These are phyloP conservation scores for Synanthedon andrenaeformis DNA, from an alignment of 2,888 invertebrate genomes.

Conservation along the genomic window DNA sequence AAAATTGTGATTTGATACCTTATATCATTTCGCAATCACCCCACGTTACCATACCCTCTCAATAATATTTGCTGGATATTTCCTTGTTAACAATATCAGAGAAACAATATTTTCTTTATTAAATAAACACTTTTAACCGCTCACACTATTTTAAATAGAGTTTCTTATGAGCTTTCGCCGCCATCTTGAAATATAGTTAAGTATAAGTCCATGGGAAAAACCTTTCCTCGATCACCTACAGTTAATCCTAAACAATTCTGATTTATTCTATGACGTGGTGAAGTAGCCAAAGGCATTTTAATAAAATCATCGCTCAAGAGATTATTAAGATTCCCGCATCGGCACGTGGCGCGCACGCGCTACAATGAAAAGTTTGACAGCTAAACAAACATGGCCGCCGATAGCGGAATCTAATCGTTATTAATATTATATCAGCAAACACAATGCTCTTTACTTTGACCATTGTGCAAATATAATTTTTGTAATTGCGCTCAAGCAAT, in stretches of 20 bases:
- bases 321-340: constrained; percentile 43
- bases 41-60: constrained; percentile 15
- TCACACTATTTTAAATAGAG: too few species aligned
- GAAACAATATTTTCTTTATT: background rate
- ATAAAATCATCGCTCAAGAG: constrained; percentile 34
- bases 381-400: constrained; percentile 59
- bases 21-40: constrained; percentile 24
- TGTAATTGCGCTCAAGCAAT: constrained; percentile 44
- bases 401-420: constrained; percentile 59
- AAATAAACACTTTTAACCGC: background rate
- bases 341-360: constrained; percentile 50
- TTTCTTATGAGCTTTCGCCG: too few species aligned
- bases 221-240: too few species aligned
- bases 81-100: background rate
- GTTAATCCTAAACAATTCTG: constrained; percentile 20
- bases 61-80: background rate
- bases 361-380: constrained; percentile 43
- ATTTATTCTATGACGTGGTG: constrained; percentile 7
- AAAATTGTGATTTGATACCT: constrained; percentile 61
- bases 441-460: constrained; percentile 41
- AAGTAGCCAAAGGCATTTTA: constrained; percentile 24
- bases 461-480: constrained; percentile 57
- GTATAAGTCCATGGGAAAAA: too few species aligned
- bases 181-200: too few species aligned
- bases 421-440: constrained; percentile 57